Base-by-base conservation (phyloP, 1,140 invertebrate species). In the Mycetomoellerius zeteki region DNA sequence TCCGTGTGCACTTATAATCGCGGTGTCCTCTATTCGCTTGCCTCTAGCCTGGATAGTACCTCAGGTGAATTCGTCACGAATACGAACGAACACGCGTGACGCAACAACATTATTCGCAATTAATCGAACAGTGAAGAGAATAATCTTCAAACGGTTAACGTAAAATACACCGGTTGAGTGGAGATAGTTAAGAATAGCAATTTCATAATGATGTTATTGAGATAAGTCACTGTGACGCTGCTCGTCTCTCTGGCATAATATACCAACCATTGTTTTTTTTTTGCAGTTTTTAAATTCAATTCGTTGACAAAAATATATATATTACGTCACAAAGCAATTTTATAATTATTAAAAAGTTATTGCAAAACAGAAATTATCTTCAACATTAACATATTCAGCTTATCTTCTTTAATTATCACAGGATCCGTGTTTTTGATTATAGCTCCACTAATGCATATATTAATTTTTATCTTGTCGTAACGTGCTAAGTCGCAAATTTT, bases 21-120 rank as follows among this genome's bases (percentile, higher is more conserved):
- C n/a, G 2, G n/a, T 56, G 54, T 56, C 78, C 54, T 84, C 52
- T 75, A 84, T 47, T 65, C 54, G 33, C 16, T 64, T 33, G 69
- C 30, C 56, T 84, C 37, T 60, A 37, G n/a, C 60, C n/a, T 16
- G 6, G 5, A 12, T 47, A 47, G 21, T 50, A 64, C 14, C 8
- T 16, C 27, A 19, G 1, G n/a, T 47, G 33, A 67, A 80, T 62
- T 62, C 56, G 21, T 27, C 27, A 37, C 33, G 76, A 64, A 47
- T 64, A 10, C 37, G 24, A 65, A 50, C 47, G 43, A 67, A 64
- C 24, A 5, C 58, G 30, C 24, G 24, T 64, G 37, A 76, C 33
- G 24, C 47, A 43, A 43, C 10, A 33, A 19, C 19, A 24, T 24
- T 71, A 71, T 71, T 43, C 21, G 64, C 27, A 56, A 56, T 81